These are phyloP conservation scores for Esox niger DNA, from an alignment of 2,113 vertebrate genomes.

Conservation along the genomic window DNA sequence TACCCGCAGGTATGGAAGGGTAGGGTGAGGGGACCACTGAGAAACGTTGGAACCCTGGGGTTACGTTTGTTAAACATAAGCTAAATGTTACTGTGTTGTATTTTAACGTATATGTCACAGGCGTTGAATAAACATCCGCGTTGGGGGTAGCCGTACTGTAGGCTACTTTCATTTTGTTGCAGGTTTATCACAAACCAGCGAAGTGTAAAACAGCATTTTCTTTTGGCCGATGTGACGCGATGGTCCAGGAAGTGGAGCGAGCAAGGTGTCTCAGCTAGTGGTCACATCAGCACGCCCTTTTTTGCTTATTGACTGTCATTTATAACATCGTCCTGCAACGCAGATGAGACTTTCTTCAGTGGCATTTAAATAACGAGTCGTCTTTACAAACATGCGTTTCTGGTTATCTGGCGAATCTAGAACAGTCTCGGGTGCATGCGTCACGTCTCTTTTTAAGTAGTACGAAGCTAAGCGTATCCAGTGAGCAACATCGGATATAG, in stretches of 20 bases:
- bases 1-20: conserved; percentile 6
- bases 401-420: not conserved
- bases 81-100: not conserved
- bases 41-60: not conserved
- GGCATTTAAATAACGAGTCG: not conserved
- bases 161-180: not conserved
- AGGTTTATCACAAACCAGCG: not conserved
- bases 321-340: not conserved
- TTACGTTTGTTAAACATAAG: not conserved
- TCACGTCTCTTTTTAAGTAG: not conserved
- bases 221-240: not conserved
- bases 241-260: not conserved
- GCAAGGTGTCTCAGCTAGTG: not conserved
- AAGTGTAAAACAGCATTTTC: not conserved
- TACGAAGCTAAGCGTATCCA: too few relatives aligned
- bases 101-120: not conserved
- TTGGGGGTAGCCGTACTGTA: not conserved
- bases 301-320: not conserved
- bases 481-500: too few relatives aligned
- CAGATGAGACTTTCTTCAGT: not conserved
- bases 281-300: not conserved
- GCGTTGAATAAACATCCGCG: not conserved
- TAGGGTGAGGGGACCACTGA: not conserved
- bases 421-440: not conserved
- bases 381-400: not conserved